Percentiles rank a stretch among this genome's conserved stretches.
These are phyloP conservation scores for Chinchilla lanigera DNA, from an alignment of 2,113 vertebrate species.

Conservation along the genomic window DNA sequence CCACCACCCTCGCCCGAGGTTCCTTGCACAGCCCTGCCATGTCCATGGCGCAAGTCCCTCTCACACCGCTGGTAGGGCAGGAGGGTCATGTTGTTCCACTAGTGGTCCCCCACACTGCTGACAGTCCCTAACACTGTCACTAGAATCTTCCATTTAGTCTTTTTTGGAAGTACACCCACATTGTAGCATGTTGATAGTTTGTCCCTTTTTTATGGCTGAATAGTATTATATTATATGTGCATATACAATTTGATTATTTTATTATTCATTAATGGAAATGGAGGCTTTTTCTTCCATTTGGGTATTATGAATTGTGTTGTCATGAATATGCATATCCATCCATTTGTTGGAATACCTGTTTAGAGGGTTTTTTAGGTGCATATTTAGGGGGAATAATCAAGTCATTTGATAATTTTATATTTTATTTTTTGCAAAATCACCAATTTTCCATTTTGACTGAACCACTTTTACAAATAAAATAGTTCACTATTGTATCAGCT, in stretches of 20 bases:
- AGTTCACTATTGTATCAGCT: background rate
- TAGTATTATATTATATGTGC: background rate
- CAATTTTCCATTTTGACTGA: background rate
- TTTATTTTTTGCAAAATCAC: slow-evolving; percentile 22
- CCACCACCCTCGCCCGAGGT: too few relatives aligned
- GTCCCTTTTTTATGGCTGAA: slow-evolving; percentile 37
- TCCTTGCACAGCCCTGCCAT: too few relatives aligned
- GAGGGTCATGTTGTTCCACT: background rate
- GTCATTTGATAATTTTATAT: background rate
- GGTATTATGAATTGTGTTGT: background rate
- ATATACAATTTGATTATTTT: background rate
- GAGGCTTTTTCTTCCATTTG: background rate
- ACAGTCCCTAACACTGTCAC: background rate
- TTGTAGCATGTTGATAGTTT: background rate
- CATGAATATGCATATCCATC: background rate
- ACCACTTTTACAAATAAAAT: background rate
- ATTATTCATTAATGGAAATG: slow-evolving; percentile 24
- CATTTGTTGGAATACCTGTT: background rate
- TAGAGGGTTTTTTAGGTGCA: background rate
- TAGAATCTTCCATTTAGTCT: background rate
- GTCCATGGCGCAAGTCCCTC: too few relatives aligned
- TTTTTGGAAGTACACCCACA: background rate
- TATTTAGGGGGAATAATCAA: background rate
- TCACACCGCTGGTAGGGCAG: too few relatives aligned
- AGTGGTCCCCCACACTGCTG: background rate